Conservation (phyloP, 1,140 invertebrate species). For the Diorhabda sublineata region DNA sequence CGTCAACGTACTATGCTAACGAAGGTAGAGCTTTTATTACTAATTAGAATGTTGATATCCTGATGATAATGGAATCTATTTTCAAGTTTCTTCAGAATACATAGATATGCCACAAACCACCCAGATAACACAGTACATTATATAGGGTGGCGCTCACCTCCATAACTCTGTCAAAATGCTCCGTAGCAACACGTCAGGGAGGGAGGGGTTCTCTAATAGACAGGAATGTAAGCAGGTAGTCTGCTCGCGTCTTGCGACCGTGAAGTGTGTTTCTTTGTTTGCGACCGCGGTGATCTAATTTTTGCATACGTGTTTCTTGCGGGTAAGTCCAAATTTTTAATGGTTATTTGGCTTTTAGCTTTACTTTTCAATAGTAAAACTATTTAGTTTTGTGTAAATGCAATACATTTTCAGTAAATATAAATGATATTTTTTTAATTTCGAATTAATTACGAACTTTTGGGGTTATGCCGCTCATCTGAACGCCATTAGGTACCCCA, state of each 20-base stretch:
- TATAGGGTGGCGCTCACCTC: conserved; percentile 11
- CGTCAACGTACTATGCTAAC: too few relatives aligned
- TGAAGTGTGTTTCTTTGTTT: conserved; percentile 17
- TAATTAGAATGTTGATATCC: not conserved
- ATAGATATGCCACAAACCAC: too few relatives aligned
- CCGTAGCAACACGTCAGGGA: conserved; percentile 5
- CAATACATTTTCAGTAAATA: conserved; percentile 4
- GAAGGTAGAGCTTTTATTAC: not conserved
- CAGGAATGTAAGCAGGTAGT: conserved; percentile 9
- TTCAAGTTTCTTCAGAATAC: too few relatives aligned
- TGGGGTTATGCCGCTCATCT: conserved; percentile 7
- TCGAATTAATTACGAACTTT: not conserved
- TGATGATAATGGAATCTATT: not conserved
- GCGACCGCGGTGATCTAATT: conserved; percentile 16
- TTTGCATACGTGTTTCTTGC: not conserved
- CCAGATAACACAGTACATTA: not conserved
- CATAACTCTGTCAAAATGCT: not conserved
- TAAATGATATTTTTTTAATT: not conserved
- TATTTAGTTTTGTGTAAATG: not conserved
- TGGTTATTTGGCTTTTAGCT: not conserved
- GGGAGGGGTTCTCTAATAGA: conserved; percentile 7
- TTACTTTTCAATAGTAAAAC: not conserved
- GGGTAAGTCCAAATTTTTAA: conserved; percentile 4
- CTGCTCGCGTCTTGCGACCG: conserved; percentile 7
- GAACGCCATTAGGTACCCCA: conserved; percentile 2